Evolutionary conservation across 1,140 invertebrate species (phyloP).

Genomic region (Drosophila azteca): DNA sequence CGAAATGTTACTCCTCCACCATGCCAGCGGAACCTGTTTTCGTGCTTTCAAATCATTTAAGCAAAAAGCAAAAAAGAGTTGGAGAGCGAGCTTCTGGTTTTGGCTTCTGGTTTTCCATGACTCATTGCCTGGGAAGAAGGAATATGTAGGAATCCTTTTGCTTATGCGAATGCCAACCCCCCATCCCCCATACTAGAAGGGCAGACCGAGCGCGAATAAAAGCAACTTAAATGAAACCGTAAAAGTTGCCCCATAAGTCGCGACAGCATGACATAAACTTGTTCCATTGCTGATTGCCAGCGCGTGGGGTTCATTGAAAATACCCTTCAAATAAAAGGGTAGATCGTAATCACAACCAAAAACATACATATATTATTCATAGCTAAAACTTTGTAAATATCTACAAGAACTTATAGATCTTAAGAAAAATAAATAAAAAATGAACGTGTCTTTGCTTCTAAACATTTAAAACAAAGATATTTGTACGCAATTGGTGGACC

Average conservation of each 20-base stretch:
- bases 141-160: constrained; percentile 30
- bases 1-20: not conserved
- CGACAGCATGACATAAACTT: constrained; percentile 71
- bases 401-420: too few relatives aligned
- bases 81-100: too few relatives aligned
- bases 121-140: constrained; percentile 10
- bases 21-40: constrained; percentile 50
- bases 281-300: constrained; percentile 23
- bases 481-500: too few relatives aligned
- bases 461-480: too few relatives aligned
- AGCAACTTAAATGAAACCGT: constrained; percentile 67
- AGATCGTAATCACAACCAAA: too few relatives aligned
- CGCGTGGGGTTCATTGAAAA: constrained; percentile 1
- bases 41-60: constrained; percentile 73
- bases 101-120: constrained; percentile 8
- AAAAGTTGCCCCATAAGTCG: constrained; percentile 75
- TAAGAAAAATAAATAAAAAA: too few relatives aligned
- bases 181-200: constrained; percentile 12
- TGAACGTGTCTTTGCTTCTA: too few relatives aligned
- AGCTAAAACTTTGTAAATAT: not conserved
- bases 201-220: constrained; percentile 32
- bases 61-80: constrained; percentile 12
- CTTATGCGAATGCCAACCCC: constrained; percentile 16
- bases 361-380: not conserved
- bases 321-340: not conserved